Conservation (phyloP, 1,140 invertebrate species). For the Arion vulgaris region DNA sequence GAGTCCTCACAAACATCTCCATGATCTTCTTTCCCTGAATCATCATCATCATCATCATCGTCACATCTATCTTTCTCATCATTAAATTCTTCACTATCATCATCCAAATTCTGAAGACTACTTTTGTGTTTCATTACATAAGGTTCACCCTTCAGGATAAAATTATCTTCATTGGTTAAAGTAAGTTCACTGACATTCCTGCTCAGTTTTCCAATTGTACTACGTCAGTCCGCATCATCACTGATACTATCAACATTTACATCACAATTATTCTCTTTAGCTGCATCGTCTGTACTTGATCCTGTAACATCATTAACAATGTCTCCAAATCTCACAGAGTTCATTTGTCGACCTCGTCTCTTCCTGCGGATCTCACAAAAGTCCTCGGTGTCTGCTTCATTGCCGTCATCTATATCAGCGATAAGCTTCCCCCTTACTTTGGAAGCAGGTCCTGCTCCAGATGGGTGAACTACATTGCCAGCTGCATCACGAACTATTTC, state of each 20-base stretch:
- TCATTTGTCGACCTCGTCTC: background rate
- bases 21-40: background rate
- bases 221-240: conserved; percentile 35
- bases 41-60: background rate
- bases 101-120: conserved; percentile 1
- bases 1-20: background rate
- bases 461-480: conserved; percentile 22
- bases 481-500: conserved; percentile 52
- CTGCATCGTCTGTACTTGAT: background rate
- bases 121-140: conserved; percentile 28
- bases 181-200: conserved; percentile 23
- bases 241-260: conserved; percentile 30
- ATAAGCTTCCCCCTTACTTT: conserved; percentile 30
- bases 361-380: conserved; percentile 28
- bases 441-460: conserved; percentile 6
- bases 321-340: conserved; percentile 24
- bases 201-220: conserved; percentile 32
- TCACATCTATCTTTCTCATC: conserved; percentile 23
- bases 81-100: conserved; percentile 21
- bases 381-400: conserved; percentile 67
- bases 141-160: conserved; percentile 38
- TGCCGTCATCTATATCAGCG: conserved; percentile 58
- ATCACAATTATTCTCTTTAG: conserved; percentile 12
- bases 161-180: conserved; percentile 11
- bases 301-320: background rate